A percentile compares a stretch with the other conserved stretches of the same genome.
phyloP scores from a whole-genome alignment of 1,140 invertebrate species.

The Caerostris darwini region DNA sequence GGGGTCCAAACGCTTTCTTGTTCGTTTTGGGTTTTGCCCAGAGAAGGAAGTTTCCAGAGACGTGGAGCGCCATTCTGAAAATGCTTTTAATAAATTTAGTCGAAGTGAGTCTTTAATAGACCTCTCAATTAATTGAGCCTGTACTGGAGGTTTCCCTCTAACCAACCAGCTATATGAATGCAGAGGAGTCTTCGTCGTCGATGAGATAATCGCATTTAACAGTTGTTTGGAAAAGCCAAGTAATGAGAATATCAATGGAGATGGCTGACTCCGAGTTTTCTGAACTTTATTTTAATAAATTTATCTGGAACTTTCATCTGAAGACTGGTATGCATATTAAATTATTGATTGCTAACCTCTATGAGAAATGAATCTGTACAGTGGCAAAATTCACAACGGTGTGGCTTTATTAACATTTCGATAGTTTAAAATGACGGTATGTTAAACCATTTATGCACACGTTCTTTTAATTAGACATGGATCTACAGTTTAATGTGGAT shows the following conservation, averaged over 20 bases:
- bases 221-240: constrained; percentile 13
- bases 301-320: background rate
- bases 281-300: background rate
- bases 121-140: constrained; percentile 7
- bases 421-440: too few relatives aligned
- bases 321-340: too few relatives aligned
- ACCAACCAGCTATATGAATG: background rate
- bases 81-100: constrained; percentile 20
- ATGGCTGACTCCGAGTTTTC: background rate
- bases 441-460: too few relatives aligned
- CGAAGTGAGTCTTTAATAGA: constrained; percentile 19
- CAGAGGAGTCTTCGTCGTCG: background rate
- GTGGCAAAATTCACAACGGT: too few relatives aligned
- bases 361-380: too few relatives aligned
- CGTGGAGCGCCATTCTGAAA: background rate
- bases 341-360: too few relatives aligned
- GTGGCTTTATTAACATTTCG: too few relatives aligned
- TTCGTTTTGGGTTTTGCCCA: background rate
- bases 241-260: constrained; percentile 13
- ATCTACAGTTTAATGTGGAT: too few relatives aligned
- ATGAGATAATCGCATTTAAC: constrained; percentile 26
- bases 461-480: too few relatives aligned
- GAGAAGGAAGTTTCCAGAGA: background rate
- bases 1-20: constrained; percentile 1
- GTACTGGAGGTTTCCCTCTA: background rate